Conservation (phyloP, 2,113 vertebrate genomes). For the Perca schrenkii region DNA sequence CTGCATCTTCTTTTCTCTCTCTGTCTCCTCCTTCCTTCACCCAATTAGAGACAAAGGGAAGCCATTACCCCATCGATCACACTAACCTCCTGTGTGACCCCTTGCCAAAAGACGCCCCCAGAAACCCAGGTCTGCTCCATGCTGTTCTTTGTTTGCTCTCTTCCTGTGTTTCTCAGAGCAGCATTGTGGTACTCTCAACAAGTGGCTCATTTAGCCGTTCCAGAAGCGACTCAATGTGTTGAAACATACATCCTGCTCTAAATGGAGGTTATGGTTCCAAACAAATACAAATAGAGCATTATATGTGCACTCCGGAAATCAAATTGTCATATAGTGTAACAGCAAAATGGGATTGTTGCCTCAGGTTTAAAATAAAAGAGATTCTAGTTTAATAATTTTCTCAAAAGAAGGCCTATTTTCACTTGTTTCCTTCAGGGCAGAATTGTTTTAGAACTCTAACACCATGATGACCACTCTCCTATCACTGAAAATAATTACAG, state of each 20-base stretch:
- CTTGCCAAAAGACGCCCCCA: conserved; percentile 36
- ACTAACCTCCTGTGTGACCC: conserved; percentile 51
- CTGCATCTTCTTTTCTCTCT: conserved; percentile 1
- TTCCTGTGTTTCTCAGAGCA: conserved; percentile 79
- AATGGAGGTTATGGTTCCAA: conserved; percentile 36
- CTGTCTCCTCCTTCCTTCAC: conserved; percentile 7
- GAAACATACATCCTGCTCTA: conserved; percentile 74
- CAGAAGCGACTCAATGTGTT: conserved; percentile 50
- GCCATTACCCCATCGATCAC: conserved; percentile 59
- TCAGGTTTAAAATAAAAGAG: neutral
- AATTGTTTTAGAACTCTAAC: conserved; percentile 17
- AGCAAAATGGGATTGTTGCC: neutral
- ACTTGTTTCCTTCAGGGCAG: neutral
- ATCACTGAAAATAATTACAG: conserved; percentile 10
- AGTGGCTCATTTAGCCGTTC: conserved; percentile 67
- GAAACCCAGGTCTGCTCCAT: conserved; percentile 56
- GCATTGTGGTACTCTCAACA: conserved; percentile 80
- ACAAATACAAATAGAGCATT: conserved; percentile 27
- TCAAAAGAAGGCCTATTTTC: neutral
- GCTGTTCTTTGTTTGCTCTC: conserved; percentile 73
- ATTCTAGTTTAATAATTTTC: neutral
- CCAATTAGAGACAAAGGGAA: conserved; percentile 52
- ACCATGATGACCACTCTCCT: neutral
- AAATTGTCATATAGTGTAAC: neutral
- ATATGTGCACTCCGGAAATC: neutral